A percentile compares a stretch with the other conserved stretches of the same genome.
phyloP scores from a whole-genome alignment of 1,140 invertebrate species.

The Adelges cooleyi region DNA sequence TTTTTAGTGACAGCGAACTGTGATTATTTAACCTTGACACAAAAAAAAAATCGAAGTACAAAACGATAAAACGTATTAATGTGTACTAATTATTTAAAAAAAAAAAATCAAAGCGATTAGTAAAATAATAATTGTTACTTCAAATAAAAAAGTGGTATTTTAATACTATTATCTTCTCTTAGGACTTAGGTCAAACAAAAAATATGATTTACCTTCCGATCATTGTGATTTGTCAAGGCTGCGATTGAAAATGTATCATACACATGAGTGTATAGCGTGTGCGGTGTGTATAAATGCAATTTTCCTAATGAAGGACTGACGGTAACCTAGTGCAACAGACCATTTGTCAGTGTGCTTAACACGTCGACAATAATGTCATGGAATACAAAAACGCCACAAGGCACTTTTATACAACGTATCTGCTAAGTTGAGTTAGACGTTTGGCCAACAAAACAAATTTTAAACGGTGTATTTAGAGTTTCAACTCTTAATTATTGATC shows the following conservation, averaged over 20 bases:
- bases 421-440: no score
- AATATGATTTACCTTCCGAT: neutral
- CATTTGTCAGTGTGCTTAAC: neutral
- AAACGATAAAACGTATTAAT: neutral
- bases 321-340: constrained; percentile 1
- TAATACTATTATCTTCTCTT: neutral
- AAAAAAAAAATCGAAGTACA: neutral
- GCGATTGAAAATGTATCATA: neutral
- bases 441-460: no score
- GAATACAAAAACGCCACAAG: no score
- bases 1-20: neutral
- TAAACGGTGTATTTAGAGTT: no score
- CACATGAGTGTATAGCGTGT: no score
- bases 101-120: no score
- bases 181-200: neutral
- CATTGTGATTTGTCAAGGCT: neutral
- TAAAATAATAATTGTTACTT: constrained; percentile 10
- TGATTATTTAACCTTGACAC: constrained; percentile 15
- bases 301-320: neutral
- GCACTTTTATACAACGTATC: no score
- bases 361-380: neutral
- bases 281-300: neutral
- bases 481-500: no score
- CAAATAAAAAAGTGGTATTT: neutral
- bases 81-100: no score